Conservation (phyloP, 1,140 invertebrate species). For the Macrotrachela quadricornifera region DNA sequence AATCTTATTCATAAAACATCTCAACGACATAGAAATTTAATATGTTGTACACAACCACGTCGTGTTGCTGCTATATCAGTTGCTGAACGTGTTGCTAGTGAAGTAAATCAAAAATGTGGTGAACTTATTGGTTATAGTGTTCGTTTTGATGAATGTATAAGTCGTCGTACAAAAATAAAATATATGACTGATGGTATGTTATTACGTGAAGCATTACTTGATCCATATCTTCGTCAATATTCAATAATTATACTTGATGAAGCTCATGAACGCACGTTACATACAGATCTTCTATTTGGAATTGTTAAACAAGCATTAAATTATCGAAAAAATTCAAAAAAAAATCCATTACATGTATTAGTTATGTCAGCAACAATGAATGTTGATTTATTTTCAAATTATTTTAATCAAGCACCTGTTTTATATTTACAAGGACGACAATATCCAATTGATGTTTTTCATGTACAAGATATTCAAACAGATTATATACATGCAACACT, state of each 20-base stretch:
- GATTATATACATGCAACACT: slow-evolving; percentile 93
- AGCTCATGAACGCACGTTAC: slow-evolving; percentile 82
- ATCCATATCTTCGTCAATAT: slow-evolving; percentile 43
- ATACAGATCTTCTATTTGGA: slow-evolving; percentile 74
- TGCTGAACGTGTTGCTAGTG: slow-evolving; percentile 59
- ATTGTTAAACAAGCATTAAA: slow-evolving; percentile 51
- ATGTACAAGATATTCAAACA: slow-evolving; percentile 21
- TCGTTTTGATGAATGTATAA: slow-evolving; percentile 66
- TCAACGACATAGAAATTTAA: too few species aligned
- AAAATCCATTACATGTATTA: slow-evolving; percentile 16
- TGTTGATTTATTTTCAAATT: slow-evolving; percentile 68
- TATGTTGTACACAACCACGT: slow-evolving; percentile 41
- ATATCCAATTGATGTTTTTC: slow-evolving; percentile 45
- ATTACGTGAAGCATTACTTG: slow-evolving; percentile 56
- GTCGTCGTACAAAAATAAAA: slow-evolving; percentile 48
- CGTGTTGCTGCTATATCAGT: slow-evolving; percentile 75
- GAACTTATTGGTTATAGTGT: slow-evolving; percentile 58
- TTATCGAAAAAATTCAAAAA: slow-evolving; percentile 35
- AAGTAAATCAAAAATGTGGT: slow-evolving; percentile 25
- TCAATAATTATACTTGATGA: slow-evolving; percentile 77
- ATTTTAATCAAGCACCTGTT: slow-evolving; percentile 63
- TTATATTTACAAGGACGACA: slow-evolving; percentile 72
- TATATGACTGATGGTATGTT: slow-evolving; percentile 88
- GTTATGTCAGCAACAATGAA: slow-evolving; percentile 33
- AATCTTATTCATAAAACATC: too few species aligned